Evolutionary conservation across 2,888 invertebrate species (phyloP).

Genomic region (Xylota sylvarum): DNA sequence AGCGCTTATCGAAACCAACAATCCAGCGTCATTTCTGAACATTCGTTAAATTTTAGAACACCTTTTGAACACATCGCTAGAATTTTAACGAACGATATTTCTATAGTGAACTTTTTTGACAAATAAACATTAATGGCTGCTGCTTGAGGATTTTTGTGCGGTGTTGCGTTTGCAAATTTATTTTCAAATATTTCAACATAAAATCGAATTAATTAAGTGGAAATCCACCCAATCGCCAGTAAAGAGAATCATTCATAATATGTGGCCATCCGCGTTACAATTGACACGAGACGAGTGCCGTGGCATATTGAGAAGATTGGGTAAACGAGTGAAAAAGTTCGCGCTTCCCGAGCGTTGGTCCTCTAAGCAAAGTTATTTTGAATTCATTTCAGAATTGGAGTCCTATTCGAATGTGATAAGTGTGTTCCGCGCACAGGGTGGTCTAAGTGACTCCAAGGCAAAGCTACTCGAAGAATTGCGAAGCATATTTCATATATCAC

Average conservation of each 20-base stretch:
- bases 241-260: constrained; percentile 79
- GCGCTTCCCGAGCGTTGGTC: constrained; percentile 76
- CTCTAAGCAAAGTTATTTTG: constrained; percentile 60
- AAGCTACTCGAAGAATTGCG: constrained; percentile 93
- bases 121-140: constrained; percentile 82
- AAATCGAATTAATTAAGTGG: constrained; percentile 78
- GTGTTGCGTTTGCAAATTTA: constrained; percentile 80
- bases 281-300: constrained; percentile 96
- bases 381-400: constrained; percentile 90
- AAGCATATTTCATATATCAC: constrained; percentile 92
- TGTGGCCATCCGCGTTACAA: constrained; percentile 86
- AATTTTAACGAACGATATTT: constrained; percentile 69
- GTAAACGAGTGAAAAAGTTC: constrained; percentile 85
- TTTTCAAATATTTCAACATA: constrained; percentile 78
- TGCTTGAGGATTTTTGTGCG: constrained; percentile 80
- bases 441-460: constrained; percentile 93
- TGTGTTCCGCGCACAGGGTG: constrained; percentile 96
- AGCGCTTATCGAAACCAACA: background rate
- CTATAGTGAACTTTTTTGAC: constrained; percentile 79
- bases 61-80: constrained; percentile 43
- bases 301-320: constrained; percentile 93
- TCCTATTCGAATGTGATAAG: constrained; percentile 96
- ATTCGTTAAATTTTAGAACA: constrained; percentile 37
- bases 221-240: constrained; percentile 74
- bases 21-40: constrained; percentile 10